These are phyloP conservation scores for Venusia cambrica DNA, from an alignment of 2,888 invertebrate genomes.

Conservation along the genomic window DNA sequence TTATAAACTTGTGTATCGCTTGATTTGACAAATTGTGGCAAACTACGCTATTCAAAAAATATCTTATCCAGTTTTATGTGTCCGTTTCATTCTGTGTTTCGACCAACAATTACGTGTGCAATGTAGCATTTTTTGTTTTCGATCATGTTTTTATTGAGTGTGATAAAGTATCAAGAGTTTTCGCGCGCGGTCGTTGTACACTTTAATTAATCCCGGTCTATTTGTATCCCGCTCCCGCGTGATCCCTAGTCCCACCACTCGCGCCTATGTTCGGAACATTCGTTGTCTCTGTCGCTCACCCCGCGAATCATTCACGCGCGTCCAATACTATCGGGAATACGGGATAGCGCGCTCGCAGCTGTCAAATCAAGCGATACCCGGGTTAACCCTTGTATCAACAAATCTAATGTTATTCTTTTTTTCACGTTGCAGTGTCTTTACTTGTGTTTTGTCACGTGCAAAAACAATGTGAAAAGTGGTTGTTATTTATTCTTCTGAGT, in stretches of 20 bases:
- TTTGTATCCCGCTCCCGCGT: conserved; percentile 65
- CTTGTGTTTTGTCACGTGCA: conserved; percentile 79
- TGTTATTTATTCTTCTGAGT: conserved; percentile 75
- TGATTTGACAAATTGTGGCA: conserved; percentile 44
- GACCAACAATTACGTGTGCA: conserved; percentile 42
- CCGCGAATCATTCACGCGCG: conserved; percentile 64
- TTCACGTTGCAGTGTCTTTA: conserved; percentile 74
- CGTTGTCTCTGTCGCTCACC: conserved; percentile 50
- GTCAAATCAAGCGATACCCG: conserved; percentile 74
- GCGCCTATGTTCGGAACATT: conserved; percentile 57
- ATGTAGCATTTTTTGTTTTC: conserved; percentile 33
- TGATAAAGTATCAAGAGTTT: conserved; percentile 41
- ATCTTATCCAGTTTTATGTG: too few relatives aligned
- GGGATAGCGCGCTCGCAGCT: conserved; percentile 76
- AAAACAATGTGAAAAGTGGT: conserved; percentile 82
- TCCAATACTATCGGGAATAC: conserved; percentile 73
- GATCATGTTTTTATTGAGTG: conserved; percentile 20
- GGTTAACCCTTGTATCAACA: conserved; percentile 34
- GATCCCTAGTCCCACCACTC: conserved; percentile 56
- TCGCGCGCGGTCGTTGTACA: conserved; percentile 53
- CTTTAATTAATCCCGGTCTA: conserved; percentile 65
- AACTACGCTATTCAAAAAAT: conserved; percentile 18
- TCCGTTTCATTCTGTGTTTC: conserved; percentile 31
- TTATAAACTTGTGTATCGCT: conserved; percentile 46
- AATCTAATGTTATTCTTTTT: conserved; percentile 42